Conservation (phyloP, 1,140 invertebrate genomes). For the Bombus confusus region DNA sequence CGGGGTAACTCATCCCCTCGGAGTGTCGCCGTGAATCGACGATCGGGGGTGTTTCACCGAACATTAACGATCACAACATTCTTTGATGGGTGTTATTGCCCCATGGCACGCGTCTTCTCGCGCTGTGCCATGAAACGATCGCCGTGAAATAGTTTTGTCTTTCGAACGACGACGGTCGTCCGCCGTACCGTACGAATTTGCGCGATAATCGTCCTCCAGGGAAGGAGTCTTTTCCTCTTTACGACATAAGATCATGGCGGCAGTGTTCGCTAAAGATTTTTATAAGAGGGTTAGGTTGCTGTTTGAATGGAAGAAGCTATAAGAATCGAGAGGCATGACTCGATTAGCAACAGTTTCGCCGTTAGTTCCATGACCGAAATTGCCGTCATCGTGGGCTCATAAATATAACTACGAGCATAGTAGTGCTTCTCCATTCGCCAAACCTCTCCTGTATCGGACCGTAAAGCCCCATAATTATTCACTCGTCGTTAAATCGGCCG, state of each 20-base stretch:
- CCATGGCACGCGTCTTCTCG: conserved; percentile 68
- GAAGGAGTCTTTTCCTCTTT: neutral
- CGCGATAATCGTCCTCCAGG: neutral
- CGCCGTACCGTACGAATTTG: conserved; percentile 8
- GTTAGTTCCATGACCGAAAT: conserved; percentile 58
- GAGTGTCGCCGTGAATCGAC: neutral
- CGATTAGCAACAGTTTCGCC: conserved; percentile 66
- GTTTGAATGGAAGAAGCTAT: neutral
- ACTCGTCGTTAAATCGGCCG: conserved; percentile 80
- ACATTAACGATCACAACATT: conserved; percentile 71
- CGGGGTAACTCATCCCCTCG: neutral
- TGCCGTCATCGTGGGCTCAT: conserved; percentile 72
- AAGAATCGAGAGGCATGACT: conserved; percentile 25
- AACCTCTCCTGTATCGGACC: conserved; percentile 73
- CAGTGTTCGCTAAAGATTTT: neutral
- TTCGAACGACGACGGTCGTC: neutral
- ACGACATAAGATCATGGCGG: neutral
- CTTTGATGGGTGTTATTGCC: conserved; percentile 70
- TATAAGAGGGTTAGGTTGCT: neutral
- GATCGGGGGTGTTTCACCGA: conserved; percentile 52
- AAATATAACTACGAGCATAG: conserved; percentile 73
- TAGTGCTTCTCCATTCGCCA: conserved; percentile 60
- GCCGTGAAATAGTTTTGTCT: conserved; percentile 51
- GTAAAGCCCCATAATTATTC: conserved; percentile 80
- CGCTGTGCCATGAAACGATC: conserved; percentile 64